Evolutionary conservation across 1,140 invertebrate species (phyloP), one percentile per base, ranked within the genome.

Genomic region (Drosophila murphyi): DNA sequence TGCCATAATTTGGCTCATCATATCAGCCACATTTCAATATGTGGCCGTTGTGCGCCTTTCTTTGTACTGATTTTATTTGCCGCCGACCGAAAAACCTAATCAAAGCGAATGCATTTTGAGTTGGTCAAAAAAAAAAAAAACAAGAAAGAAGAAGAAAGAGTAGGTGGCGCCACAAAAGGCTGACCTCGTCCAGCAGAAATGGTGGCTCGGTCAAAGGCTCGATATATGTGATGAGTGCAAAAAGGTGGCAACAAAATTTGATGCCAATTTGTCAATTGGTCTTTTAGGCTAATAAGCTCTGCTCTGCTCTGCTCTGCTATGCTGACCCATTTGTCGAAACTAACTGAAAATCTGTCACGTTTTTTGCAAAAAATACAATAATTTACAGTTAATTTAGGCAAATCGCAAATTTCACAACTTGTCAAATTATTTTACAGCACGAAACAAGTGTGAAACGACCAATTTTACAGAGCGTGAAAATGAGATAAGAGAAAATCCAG

Each of bases 61-160:
- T 50, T 48, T 6, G 20, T 56, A 12, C 29, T 37, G 20, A 20
- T 20, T 43, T 34, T 55, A 35, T 47, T 35, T 37, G 34, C 37
- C 45, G 20, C 43, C 32, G 50, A 32, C 32, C 76, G 20, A 67
- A 48, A 80, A 89, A 88, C 70, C 80, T 88, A 88, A 88, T 88
- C 83, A 88, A 89, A 72, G 51, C 69, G 73, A 86, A 87, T 86
- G 82, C 55, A 82, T 78, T 69, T 60, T 45, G 62, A 51, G 35
- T 28, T 57, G 72, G 47, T 45, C 52, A 20, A 45, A 62, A 62
- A 55, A 12, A 20, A 10, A 5, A 10, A 35, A 34, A 37, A 10
- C 2, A 61, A 37, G 50, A 50, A 50, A 37, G 10, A 6, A 3
- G 3, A 32, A 8, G 28, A 7, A 48, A 10, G 64, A 20, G 20